Percentiles rank a stretch among this genome's conserved stretches.
Conservation (phyloP, 2,797 vertebrate species). For the Anniella stebbinsi region DNA sequence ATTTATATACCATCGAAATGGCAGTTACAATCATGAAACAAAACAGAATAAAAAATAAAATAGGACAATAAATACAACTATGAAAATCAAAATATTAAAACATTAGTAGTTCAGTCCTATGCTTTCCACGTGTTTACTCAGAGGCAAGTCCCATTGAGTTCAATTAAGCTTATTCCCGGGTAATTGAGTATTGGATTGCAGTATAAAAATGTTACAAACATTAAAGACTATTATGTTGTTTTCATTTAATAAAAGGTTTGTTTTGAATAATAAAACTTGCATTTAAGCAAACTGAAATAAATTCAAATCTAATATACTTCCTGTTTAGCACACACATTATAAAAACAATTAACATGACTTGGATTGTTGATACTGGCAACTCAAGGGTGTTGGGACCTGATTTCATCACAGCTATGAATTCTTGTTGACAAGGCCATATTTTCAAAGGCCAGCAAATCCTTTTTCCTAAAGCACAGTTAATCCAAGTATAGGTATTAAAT, state of each 20-base stretch:
- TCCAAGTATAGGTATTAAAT: slow-evolving; percentile 6
- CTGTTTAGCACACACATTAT: not conserved
- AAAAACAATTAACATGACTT: not conserved
- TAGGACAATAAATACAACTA: too few relatives aligned
- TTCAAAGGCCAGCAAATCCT: not conserved
- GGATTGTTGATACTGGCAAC: not conserved
- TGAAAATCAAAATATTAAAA: too few relatives aligned
- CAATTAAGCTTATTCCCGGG: too few relatives aligned
- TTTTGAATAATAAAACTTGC: not conserved
- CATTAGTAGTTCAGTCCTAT: too few relatives aligned
- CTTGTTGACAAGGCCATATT: not conserved
- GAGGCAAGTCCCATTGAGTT: too few relatives aligned
- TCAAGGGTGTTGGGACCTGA: not conserved
- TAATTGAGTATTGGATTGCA: too few relatives aligned
- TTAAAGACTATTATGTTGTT: not conserved
- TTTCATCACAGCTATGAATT: slow-evolving; percentile 16
- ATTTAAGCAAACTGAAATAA: not conserved
- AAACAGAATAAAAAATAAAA: too few relatives aligned
- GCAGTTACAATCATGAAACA: too few relatives aligned
- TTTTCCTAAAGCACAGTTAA: not conserved
- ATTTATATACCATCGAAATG: too few relatives aligned
- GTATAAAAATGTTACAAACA: too few relatives aligned
- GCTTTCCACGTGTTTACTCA: too few relatives aligned
- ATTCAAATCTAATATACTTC: not conserved
- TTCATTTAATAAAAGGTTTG: not conserved